Base-by-base conservation (phyloP, 2,888 invertebrate species). In the Pammene fasciana region DNA sequence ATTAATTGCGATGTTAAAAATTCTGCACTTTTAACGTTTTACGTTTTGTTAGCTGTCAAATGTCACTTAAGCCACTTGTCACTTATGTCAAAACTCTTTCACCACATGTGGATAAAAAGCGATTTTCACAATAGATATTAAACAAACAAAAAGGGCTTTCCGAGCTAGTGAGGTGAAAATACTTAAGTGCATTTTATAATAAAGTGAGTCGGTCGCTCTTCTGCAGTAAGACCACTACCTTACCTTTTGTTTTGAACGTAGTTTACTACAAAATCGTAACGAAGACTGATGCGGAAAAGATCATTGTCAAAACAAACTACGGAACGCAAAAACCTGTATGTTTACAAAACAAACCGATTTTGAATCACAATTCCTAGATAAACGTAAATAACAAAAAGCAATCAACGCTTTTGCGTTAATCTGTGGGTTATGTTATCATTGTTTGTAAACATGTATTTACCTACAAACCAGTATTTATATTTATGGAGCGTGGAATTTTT, bases 381-480 rank as follows among this genome's bases (percentile, higher is more conserved):
- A 64, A 18, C 36, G 46, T 55, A 38, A 46, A 65, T 60, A 70
- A 60, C 65, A 70, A 50, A 61, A 64, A 56, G n/a, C 43, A 50
- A 60, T 70, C 54, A 65, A 65, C 38, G 43, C 4, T 16, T 70
- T 70, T 65, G 16, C 46, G 65, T 55, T n/a, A 60, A 55, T 43
- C 43, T 8, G 6, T n/a, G 5, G 18, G 18, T 38, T 50, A 18
- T 52, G n/a, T 59, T 45, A 34, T 59, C 59, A 54, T 18, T 59
- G 38, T 59, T 54, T 65, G 16, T 65, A 70, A 70, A 70, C 54
- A 65, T 55, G 54, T 59, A 52, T 68, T 64, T 54, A 56, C 41
- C 56, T 41, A 57, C 43, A 55, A 38, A 68, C 36, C 68, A 14
- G 50, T 45, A 52, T 45, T 43, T 34, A 10, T 54, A 7, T 50